phyloP scores from a whole-genome alignment of 2,888 invertebrate genomes.

The Lycophotia porphyrea region DNA sequence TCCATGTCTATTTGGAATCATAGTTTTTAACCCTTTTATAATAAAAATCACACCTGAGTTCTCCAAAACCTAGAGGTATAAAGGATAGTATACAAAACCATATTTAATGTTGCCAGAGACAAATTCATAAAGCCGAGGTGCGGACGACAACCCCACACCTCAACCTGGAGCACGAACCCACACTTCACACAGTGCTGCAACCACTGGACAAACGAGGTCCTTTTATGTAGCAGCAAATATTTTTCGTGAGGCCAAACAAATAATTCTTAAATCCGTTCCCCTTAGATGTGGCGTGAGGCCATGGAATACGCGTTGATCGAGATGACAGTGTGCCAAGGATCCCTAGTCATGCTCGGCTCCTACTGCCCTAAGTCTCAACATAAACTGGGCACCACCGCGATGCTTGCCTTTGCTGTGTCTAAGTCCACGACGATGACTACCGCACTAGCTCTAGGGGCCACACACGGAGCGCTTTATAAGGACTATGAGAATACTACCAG shows the following conservation, averaged over 20 bases:
- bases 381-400: constrained; percentile 75
- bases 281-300: constrained; percentile 86
- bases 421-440: constrained; percentile 77
- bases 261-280: neutral
- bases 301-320: constrained; percentile 83
- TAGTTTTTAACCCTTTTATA: neutral
- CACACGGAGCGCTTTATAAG: constrained; percentile 78
- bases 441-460: constrained; percentile 79
- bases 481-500: constrained; percentile 81
- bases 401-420: constrained; percentile 77
- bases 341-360: constrained; percentile 83
- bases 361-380: constrained; percentile 80
- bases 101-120: neutral
- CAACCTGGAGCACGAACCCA: neutral
- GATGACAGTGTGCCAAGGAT: constrained; percentile 83
- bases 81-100: neutral
- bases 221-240: neutral
- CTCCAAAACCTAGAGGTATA: neutral
- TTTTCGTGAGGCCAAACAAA: neutral
- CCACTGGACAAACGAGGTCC: neutral
- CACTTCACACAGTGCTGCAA: neutral
- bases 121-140: neutral
- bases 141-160: neutral
- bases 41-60: neutral
- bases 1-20: neutral